Base-by-base conservation (phyloP, 2,797 vertebrate species). In the Mastacembelus armatus region DNA sequence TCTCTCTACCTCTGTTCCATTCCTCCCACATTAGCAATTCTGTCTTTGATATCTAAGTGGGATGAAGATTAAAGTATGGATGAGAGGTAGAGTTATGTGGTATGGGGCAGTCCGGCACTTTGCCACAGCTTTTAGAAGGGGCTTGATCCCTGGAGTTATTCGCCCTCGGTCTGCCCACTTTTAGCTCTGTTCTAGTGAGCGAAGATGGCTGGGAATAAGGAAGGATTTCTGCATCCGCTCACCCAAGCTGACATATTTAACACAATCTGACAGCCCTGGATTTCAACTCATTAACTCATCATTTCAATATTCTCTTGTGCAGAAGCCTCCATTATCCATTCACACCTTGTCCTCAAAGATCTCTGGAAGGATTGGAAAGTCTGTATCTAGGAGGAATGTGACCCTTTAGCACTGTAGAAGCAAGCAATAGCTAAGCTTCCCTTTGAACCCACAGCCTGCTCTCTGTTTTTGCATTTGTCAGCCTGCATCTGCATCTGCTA, bases 91-190 rank as follows among this genome's bases (percentile, higher is more conserved):
- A 71, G 63, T 52, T 72, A 57, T 51, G 65, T 75, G 93, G 91
- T 86, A 92, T 91, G 59, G 80, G 70, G 79, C 67, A 66, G 69
- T 50, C 74, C 56, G 60, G 76, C 76, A 63, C 50, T 60, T 65
- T 72, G 82, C 78, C 85, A 79, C 40, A 48, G 58, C 21, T 61
- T 78, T 78, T 35, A 58, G 81, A 92, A 86, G 88, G 89, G 79
- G 92, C 93, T 95, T 93, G 93, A 96, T 93, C 93, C 91, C 91
- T 81, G 74, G 92, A 92, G 92, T 88, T 89, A 91, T 93, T 84
- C 70, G 82, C 83, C 81, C 86, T 74, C 51, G 39, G 55, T 43
- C 77, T 71, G 78, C 82, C 85, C 78, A 80, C 76, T 44, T 35
- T 22, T 45, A 24, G 38, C 57, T 68, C 58, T 30, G 36, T 80